A percentile compares a stretch with the other conserved stretches of the same genome.
These are phyloP conservation scores for Macrocentrus cingulum DNA, from an alignment of 1,140 invertebrate species.

Conservation along the genomic window DNA sequence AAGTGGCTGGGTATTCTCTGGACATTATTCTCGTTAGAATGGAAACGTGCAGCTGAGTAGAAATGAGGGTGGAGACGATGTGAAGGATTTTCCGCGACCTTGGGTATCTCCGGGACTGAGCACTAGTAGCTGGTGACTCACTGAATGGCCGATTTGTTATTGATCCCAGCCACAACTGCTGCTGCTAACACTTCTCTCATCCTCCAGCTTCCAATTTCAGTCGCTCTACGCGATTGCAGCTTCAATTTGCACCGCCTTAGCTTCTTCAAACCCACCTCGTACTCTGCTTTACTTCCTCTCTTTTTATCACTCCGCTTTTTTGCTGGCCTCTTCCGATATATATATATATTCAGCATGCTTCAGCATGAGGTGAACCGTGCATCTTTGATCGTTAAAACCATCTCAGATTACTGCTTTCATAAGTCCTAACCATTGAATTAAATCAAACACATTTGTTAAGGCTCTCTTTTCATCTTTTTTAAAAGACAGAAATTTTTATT, in stretches of 20 bases:
- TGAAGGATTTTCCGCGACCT: constrained; percentile 8
- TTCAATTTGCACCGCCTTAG: no score
- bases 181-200: background rate
- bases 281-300: no score
- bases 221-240: no score
- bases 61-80: no score
- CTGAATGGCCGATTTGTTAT: constrained; percentile 17
- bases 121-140: background rate
- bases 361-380: background rate
- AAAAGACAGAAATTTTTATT: no score
- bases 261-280: no score
- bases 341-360: no score
- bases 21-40: background rate
- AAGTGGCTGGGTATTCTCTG: background rate
- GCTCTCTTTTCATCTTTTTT: background rate
- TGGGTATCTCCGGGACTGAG: constrained; percentile 8
- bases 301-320: no score
- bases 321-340: no score
- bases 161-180: constrained; percentile 14
- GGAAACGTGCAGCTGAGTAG: no score
- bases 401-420: background rate
- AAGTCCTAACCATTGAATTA: background rate
- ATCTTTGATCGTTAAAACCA: constrained; percentile 8
- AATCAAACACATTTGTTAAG: background rate
- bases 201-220: background rate